Base-by-base conservation (phyloP, 2,797 vertebrate species). In the Galaxias olidus region DNA sequence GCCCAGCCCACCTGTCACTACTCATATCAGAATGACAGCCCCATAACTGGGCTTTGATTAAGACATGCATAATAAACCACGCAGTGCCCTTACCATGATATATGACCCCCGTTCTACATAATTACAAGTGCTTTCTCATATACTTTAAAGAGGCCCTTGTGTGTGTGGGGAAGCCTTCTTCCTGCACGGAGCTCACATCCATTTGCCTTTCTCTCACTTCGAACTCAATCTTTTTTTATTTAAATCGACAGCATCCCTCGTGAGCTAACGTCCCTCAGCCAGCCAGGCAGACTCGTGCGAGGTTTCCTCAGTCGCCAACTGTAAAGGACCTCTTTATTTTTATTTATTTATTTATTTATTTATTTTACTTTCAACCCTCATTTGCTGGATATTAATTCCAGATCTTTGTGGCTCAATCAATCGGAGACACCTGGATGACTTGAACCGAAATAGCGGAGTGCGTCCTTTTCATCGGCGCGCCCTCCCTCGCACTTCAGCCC, bases 351-450 rank as follows among this genome's bases (percentile, higher is more conserved):
- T 30, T 30, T 30, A 3, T 30, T 30, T 6, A 30, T 30, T 6
- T n/a, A n/a, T n/a, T n/a, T n/a, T n/a, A n/a, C n/a, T n/a, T n/a
- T n/a, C n/a, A n/a, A n/a, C n/a, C n/a, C n/a, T n/a, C 86, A 70
- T 78, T 89, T 86, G 73, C 78, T 84, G 74, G 72, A 84, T 89
- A 89, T 92, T 90, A 83, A 91, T 93, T 91, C 86, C 59, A 72
- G 84, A 77, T 77, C 87, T 66, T 89, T 85, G 86, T 83, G 85
- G 76, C 89, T 74, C 90, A 69, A 81, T 91, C 84, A 90, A 83
- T 80, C 79, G 78, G 72, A 74, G 81, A 84, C 78, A 75, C 83
- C 67, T 66, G 71, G 71, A 85, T 76, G 90, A 86, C 90, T 90
- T 90, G 82, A 87, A 81, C 85, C 77, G 73, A 69, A 83, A 63